A percentile compares a stretch with the other conserved stretches of the same genome.
phyloP scores from a whole-genome alignment of 2,113 vertebrate genomes.

The Seriola aureovittata region DNA sequence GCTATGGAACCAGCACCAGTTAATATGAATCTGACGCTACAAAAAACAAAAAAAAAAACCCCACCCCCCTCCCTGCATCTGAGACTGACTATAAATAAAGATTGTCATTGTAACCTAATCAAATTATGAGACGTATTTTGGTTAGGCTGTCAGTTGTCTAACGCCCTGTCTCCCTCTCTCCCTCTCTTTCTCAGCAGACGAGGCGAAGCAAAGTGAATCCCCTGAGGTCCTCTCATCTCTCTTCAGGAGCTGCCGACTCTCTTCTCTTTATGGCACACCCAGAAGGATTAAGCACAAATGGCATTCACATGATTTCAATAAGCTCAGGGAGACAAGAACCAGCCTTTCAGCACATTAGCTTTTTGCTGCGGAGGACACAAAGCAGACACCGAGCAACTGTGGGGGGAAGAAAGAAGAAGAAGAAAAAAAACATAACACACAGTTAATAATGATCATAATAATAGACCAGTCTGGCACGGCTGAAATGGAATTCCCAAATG shows the following conservation, averaged over 20 bases:
- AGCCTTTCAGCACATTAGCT: slow-evolving; percentile 84
- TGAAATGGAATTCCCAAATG: slow-evolving; percentile 76
- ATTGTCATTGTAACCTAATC: slow-evolving; percentile 86
- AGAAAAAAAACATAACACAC: slow-evolving; percentile 57
- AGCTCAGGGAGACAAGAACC: slow-evolving; percentile 80
- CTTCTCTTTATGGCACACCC: slow-evolving; percentile 81
- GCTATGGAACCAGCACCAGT: slow-evolving; percentile 61
- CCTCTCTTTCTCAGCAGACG: slow-evolving; percentile 72
- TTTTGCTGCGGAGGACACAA: slow-evolving; percentile 82
- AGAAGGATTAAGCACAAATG: slow-evolving; percentile 85
- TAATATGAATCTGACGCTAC: slow-evolving; percentile 74
- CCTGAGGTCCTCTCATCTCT: slow-evolving; percentile 84
- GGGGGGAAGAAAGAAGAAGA: slow-evolving; percentile 41
- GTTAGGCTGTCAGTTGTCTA: slow-evolving; percentile 82
- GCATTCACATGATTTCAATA: slow-evolving; percentile 86
- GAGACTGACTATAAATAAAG: slow-evolving; percentile 85
- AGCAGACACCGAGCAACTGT: slow-evolving; percentile 75
- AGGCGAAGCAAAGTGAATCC: slow-evolving; percentile 80
- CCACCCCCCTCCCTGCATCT: slow-evolving; percentile 68
- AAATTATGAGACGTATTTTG: slow-evolving; percentile 84
- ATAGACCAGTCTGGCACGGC: slow-evolving; percentile 70
- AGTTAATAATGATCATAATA: slow-evolving; percentile 79
- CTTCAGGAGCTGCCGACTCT: slow-evolving; percentile 83
- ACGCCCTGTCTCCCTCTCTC: slow-evolving; percentile 64
- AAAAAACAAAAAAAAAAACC: slow-evolving; percentile 48